Conservation (phyloP, 2,113 vertebrate species). For the Suncus etruscus region DNA sequence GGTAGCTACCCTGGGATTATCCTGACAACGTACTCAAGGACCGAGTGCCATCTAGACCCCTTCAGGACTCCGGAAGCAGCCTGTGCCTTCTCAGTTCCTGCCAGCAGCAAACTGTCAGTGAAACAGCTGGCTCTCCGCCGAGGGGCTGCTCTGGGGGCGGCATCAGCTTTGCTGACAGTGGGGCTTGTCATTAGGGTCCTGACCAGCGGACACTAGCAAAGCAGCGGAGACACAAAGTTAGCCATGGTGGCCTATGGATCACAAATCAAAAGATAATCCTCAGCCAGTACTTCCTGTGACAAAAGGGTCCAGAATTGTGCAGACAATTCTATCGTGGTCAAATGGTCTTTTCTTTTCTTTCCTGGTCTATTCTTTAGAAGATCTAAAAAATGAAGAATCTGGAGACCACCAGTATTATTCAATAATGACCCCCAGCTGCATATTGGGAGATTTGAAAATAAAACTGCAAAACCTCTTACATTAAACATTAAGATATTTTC, state of each 20-base stretch:
- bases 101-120: fast-evolving
- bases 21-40: conserved; percentile 67
- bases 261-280: not conserved
- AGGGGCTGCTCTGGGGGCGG: fast-evolving
- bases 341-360: not conserved
- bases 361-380: not conserved
- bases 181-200: conserved; percentile 71
- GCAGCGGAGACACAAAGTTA: fast-evolving
- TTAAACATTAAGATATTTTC: not conserved
- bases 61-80: conserved; percentile 8
- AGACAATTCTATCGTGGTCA: not conserved
- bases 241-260: not conserved
- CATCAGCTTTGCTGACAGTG: fast-evolving
- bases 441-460: not conserved
- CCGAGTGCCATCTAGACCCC: fast-evolving
- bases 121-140: conserved; percentile 69
- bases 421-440: not conserved
- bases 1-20: not conserved
- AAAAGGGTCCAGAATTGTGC: not conserved
- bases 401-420: not conserved
- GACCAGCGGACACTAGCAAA: conserved; percentile 45
- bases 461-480: not conserved
- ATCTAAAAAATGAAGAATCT: not conserved
- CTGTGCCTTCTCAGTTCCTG: fast-evolving
- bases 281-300: not conserved